phyloP scores from a whole-genome alignment of 2,113 vertebrate species.

The Motacilla alba region DNA sequence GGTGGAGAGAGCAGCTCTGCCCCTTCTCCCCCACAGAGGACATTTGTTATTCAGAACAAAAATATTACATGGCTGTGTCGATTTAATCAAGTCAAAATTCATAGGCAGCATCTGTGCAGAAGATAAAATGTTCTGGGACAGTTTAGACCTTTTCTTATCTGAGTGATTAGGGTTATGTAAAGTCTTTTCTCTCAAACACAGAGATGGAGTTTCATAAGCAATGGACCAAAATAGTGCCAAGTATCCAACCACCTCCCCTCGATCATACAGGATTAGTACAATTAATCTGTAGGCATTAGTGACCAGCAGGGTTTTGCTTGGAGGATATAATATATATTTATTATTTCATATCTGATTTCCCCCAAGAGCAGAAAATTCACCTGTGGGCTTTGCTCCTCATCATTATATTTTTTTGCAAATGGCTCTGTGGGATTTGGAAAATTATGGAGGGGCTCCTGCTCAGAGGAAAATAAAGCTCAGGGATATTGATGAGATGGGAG shows the following conservation, averaged over 20 bases:
- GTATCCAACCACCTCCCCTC: not conserved
- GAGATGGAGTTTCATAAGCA: constrained; percentile 54
- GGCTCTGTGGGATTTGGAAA: not conserved
- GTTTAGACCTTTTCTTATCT: constrained; percentile 60
- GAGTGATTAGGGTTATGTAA: constrained; percentile 45
- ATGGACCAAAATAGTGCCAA: constrained; percentile 35
- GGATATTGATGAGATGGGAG: not conserved
- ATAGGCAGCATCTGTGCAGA: constrained; percentile 54
- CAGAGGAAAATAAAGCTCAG: not conserved
- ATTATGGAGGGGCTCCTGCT: not conserved
- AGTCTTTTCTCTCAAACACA: constrained; percentile 25
- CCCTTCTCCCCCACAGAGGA: not conserved
- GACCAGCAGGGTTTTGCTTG: constrained; percentile 4
- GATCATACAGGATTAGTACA: constrained; percentile 44
- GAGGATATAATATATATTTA: constrained; percentile 54
- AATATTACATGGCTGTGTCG: not conserved
- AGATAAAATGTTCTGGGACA: constrained; percentile 54
- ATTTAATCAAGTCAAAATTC: constrained; percentile 56
- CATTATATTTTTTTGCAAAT: not conserved
- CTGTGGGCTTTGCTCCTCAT: not conserved
- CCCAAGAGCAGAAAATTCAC: constrained; percentile 8
- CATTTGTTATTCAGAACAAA: constrained; percentile 4
- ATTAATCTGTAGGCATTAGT: constrained; percentile 62
- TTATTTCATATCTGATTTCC: constrained; percentile 57
- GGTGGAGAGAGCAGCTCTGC: not conserved